Base-by-base conservation (phyloP, 2,888 invertebrate genomes). In the Ormyrus pomaceus region DNA sequence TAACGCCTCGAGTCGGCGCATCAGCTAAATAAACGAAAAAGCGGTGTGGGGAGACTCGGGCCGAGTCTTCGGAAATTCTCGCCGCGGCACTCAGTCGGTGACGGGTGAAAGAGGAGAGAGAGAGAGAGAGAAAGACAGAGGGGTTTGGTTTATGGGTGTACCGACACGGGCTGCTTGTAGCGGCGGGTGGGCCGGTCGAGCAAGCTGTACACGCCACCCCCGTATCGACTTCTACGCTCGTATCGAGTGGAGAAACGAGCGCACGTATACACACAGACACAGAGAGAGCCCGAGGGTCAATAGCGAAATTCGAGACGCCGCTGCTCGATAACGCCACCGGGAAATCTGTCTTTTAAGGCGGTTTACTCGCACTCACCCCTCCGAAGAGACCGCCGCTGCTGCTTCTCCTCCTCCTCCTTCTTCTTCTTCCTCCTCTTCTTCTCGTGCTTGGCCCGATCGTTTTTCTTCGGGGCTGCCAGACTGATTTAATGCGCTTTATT, bases 101-200 rank as follows among this genome's bases (percentile, higher is more conserved):
- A 19, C 19, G 19, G 19, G 19, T 19, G 19, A 19, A 19, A 19
- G 19, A 19, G 19, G 19, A 19, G 19, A 2, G 19, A 19, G 19
- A 19, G 19, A 2, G 19, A 13, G 13, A 13, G 13, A 13, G 13
- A 13, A 0, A 69, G 70, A 69, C 46, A 83, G 76, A 58, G 65
- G 82, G 83, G 82, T 84, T 82, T 86, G 85, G 86, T 87, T 88
- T 86, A 86, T 86, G 85, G 84, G 81, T 84, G 83, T 84, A 86
- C 82, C 80, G 83, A 87, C 85, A 84, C 85, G 83, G 82, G 82
- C 34, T 13, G 70, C 8, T 62, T 48, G 76, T 66, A 69, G 46
- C 53, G 50, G 74, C 6, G 45, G 53, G 10, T 9, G 51, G 58
- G 65, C 51, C 51, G 51, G 50, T 51, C 65, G 51, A 66, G 65